Conservation (phyloP, 2,888 invertebrate genomes). For the Glaucopsyche alexis region DNA sequence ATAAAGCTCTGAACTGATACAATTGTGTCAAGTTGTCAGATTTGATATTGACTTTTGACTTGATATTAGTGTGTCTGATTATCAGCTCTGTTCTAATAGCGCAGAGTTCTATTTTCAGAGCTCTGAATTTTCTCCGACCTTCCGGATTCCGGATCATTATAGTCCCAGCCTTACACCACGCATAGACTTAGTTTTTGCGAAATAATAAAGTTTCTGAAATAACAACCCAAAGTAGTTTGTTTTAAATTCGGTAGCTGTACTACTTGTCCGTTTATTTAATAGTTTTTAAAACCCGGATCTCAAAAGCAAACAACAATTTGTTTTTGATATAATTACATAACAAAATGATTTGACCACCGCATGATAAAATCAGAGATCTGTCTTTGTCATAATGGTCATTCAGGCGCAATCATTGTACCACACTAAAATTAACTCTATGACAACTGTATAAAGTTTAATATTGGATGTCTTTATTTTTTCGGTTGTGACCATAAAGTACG, state of each 20-base stretch:
- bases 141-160: no score
- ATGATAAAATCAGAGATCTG: conserved; percentile 53
- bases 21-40: no score
- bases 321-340: conserved; percentile 25
- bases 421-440: neutral
- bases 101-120: no score
- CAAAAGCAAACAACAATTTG: conserved; percentile 1
- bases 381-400: conserved; percentile 57
- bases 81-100: no score
- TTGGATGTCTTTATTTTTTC: neutral
- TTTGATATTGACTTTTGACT: no score
- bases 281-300: neutral
- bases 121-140: no score
- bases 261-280: neutral
- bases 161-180: no score
- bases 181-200: no score
- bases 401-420: conserved; percentile 38
- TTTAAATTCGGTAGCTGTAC: neutral
- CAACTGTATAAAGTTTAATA: neutral
- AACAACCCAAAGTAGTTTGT: no score
- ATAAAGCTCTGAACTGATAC: no score
- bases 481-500: neutral
- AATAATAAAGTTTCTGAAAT: no score
- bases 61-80: no score
- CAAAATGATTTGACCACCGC: conserved; percentile 29